phyloP scores from a whole-genome alignment of 64 coral and sea anemone genomes.

The Porites lutea region DNA sequence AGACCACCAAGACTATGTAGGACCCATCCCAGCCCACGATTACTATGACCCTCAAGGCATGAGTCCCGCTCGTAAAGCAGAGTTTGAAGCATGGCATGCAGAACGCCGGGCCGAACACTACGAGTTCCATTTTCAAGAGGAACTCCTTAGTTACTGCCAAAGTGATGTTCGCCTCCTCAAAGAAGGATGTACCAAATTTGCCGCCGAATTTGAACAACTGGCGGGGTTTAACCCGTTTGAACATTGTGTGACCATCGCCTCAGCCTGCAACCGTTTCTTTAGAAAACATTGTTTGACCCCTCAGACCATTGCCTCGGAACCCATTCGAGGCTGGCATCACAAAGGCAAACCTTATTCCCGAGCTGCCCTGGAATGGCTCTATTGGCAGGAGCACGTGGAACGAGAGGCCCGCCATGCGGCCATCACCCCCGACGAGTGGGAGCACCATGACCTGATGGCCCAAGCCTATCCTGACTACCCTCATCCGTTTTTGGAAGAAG shows the following conservation, averaged over 20 bases:
- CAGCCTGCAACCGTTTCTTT: neutral
- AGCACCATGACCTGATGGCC: too few species aligned
- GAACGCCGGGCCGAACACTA: neutral
- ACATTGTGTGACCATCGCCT: slow-evolving; percentile 10
- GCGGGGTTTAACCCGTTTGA: slow-evolving; percentile 1
- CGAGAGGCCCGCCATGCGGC: too few species aligned
- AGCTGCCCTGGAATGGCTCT: neutral
- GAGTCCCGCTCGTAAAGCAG: neutral
- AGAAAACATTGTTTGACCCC: neutral
- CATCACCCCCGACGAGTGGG: neutral
- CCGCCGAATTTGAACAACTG: neutral
- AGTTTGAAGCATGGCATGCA: slow-evolving; percentile 37
- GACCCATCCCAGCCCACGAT: neutral
- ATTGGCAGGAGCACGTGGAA: neutral
- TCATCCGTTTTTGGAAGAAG: too few species aligned
- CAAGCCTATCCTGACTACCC: too few species aligned
- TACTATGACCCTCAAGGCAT: slow-evolving; percentile 24
- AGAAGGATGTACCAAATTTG: neutral
- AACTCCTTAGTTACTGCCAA: slow-evolving; percentile 15
- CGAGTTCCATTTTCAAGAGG: neutral
- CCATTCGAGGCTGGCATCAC: neutral
- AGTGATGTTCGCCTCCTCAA: slow-evolving; percentile 24
- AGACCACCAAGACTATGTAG: slow-evolving; percentile 15
- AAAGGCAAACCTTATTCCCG: neutral
- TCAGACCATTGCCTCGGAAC: slow-evolving; percentile 15